A percentile compares a stretch with the other conserved stretches of the same genome.
phyloP scores from a whole-genome alignment of 1,140 invertebrate genomes.

The Agrilus planipennis region DNA sequence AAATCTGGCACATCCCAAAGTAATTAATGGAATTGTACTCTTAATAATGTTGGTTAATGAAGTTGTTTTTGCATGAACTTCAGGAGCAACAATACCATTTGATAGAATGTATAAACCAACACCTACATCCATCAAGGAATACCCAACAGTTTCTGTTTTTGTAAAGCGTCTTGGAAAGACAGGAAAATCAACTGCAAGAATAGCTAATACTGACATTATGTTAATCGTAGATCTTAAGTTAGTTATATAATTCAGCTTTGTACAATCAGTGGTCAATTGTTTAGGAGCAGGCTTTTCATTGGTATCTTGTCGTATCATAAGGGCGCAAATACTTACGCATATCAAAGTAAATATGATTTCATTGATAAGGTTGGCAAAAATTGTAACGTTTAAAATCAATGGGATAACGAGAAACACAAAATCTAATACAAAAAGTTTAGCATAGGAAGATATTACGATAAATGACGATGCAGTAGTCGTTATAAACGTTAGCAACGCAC shows the following conservation, averaged over 20 bases:
- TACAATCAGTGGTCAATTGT: conserved; percentile 24
- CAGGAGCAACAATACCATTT: conserved; percentile 66
- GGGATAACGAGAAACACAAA: conserved; percentile 40
- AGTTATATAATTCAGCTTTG: conserved; percentile 45
- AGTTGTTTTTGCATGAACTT: conserved; percentile 33
- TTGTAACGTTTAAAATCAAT: conserved; percentile 39
- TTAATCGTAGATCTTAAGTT: conserved; percentile 58
- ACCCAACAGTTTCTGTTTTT: conserved; percentile 80
- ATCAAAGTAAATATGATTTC: conserved; percentile 22
- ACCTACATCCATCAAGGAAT: conserved; percentile 88
- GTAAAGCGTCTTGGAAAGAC: conserved; percentile 73
- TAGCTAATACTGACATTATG: conserved; percentile 66
- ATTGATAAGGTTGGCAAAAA: conserved; percentile 28
- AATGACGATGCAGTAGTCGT: conserved; percentile 18
- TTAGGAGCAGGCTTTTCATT: conserved; percentile 17
- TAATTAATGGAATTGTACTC: conserved; percentile 41
- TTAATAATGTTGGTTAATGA: conserved; percentile 30
- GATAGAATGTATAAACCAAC: conserved; percentile 82
- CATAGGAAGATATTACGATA: not conserved
- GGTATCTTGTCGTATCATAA: conserved; percentile 12
- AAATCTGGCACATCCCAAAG: conserved; percentile 60
- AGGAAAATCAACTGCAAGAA: conserved; percentile 86
- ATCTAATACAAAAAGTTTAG: conserved; percentile 31
- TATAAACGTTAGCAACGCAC: conserved; percentile 31
- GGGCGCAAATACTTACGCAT: conserved; percentile 14